Conservation (phyloP, 2,888 invertebrate species). For the Caradrina clavipalpis region DNA sequence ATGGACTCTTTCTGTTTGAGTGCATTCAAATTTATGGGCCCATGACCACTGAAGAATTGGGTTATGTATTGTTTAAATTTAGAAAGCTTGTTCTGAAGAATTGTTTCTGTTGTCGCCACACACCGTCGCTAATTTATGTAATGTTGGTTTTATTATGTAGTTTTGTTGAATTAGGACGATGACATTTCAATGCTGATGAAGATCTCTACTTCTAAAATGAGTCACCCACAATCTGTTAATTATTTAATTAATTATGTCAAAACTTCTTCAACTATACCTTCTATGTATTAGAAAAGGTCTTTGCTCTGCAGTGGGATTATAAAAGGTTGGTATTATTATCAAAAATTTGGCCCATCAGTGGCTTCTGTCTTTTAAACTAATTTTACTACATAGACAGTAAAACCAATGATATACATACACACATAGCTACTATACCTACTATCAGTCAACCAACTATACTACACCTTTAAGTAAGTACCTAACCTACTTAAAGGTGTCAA, state of each 20-base stretch:
- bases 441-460: too few species aligned
- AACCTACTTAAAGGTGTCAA: slow-evolving; percentile 9
- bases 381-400: too few species aligned
- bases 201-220: neutral
- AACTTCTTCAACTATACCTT: too few species aligned
- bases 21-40: slow-evolving; percentile 83
- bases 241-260: too few species aligned
- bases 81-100: slow-evolving; percentile 72
- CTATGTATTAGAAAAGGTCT: too few species aligned
- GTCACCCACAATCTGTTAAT: neutral
- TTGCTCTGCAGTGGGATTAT: too few species aligned
- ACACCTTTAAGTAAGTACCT: too few species aligned
- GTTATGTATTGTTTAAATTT: slow-evolving; percentile 81
- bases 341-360: too few species aligned
- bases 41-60: slow-evolving; percentile 82
- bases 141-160: slow-evolving; percentile 44
- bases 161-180: slow-evolving; percentile 24
- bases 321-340: too few species aligned
- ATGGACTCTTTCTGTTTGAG: slow-evolving; percentile 81
- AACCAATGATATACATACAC: neutral
- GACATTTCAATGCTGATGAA: slow-evolving; percentile 30
- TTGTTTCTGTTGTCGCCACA: slow-evolving; percentile 72
- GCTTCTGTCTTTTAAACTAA: neutral
- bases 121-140: slow-evolving; percentile 77
- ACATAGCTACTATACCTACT: too few species aligned